A percentile compares a stretch with the other conserved stretches of the same genome.
Evolutionary conservation across 2,113 vertebrate genomes (phyloP).

Genomic region (Crotalus tigris): DNA sequence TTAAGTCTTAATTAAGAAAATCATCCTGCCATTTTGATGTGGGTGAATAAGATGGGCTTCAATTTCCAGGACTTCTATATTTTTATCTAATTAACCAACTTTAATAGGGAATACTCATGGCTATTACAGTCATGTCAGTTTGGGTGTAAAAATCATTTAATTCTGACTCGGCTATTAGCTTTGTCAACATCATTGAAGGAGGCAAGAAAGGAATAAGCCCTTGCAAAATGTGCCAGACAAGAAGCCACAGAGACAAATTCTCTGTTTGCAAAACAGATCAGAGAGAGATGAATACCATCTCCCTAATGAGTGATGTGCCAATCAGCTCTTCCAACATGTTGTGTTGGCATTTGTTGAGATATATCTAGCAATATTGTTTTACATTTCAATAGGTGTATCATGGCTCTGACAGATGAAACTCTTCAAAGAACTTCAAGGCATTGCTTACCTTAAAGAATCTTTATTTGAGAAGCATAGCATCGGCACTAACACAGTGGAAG

Average conservation of each 20-base stretch:
- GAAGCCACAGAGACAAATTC: slow-evolving; percentile 30
- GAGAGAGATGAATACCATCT: neutral
- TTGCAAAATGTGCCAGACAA: slow-evolving; percentile 41
- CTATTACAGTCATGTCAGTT: slow-evolving; percentile 4
- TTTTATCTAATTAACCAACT: slow-evolving; percentile 45
- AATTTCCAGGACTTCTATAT: slow-evolving; percentile 30
- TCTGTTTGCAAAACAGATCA: neutral
- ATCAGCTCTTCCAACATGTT: neutral
- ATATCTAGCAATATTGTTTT: neutral
- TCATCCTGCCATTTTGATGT: slow-evolving; percentile 35
- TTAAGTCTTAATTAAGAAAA: slow-evolving; percentile 47
- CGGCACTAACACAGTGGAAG: too few species aligned
- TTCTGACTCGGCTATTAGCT: slow-evolving; percentile 33
- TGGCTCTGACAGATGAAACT: too few species aligned
- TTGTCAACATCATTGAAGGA: slow-evolving; percentile 8
- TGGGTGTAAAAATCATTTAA: slow-evolving; percentile 35
- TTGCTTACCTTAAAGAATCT: too few species aligned
- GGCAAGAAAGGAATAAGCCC: neutral
- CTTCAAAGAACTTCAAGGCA: too few species aligned
- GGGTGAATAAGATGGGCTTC: slow-evolving; percentile 30
- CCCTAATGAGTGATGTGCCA: neutral
- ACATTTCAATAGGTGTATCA: neutral
- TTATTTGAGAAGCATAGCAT: too few species aligned
- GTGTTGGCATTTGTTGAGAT: neutral
- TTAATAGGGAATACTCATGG: slow-evolving; percentile 41